These are phyloP conservation scores for Carcina quercana DNA, from an alignment of 2,888 invertebrate genomes.

Conservation along the genomic window DNA sequence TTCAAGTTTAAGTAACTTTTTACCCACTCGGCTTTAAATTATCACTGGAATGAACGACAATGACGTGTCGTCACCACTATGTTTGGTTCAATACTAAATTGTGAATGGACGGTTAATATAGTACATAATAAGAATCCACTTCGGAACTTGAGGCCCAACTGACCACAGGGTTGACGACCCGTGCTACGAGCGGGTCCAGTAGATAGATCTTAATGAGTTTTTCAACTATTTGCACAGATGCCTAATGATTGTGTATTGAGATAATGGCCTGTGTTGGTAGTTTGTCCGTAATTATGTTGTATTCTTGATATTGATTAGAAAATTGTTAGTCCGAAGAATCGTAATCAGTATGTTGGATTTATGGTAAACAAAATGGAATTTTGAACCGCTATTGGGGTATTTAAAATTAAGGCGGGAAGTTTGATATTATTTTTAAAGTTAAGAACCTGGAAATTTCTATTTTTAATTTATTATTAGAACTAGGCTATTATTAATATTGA, in stretches of 20 bases:
- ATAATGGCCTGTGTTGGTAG: slow-evolving; percentile 5
- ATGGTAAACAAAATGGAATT: too few species aligned
- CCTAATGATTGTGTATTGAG: slow-evolving; percentile 14
- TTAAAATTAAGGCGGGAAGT: too few species aligned
- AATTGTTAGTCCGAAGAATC: too few species aligned
- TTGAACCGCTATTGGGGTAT: too few species aligned
- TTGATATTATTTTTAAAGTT: too few species aligned
- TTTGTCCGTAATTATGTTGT: too few species aligned
- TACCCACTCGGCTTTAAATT: background rate
- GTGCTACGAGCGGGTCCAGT: slow-evolving; percentile 1
- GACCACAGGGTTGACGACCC: slow-evolving; percentile 28
- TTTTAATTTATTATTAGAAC: too few species aligned
- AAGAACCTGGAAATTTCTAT: too few species aligned
- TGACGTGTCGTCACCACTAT: slow-evolving; percentile 47
- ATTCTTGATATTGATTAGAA: slow-evolving; percentile 4
- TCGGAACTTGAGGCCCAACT: slow-evolving; percentile 24
- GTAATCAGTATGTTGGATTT: too few species aligned
- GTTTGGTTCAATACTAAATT: slow-evolving; percentile 48
- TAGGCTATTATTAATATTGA: too few species aligned
- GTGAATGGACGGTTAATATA: slow-evolving; percentile 42
- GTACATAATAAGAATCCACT: slow-evolving; percentile 31
- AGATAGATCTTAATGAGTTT: slow-evolving; percentile 7
- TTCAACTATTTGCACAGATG: slow-evolving; percentile 25
- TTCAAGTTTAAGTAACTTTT: background rate
- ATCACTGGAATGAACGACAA: slow-evolving; percentile 14